Evolutionary conservation across 2,113 vertebrate species (phyloP), one percentile per base, ranked within the genome.

Genomic region (Colinus virginianus): DNA sequence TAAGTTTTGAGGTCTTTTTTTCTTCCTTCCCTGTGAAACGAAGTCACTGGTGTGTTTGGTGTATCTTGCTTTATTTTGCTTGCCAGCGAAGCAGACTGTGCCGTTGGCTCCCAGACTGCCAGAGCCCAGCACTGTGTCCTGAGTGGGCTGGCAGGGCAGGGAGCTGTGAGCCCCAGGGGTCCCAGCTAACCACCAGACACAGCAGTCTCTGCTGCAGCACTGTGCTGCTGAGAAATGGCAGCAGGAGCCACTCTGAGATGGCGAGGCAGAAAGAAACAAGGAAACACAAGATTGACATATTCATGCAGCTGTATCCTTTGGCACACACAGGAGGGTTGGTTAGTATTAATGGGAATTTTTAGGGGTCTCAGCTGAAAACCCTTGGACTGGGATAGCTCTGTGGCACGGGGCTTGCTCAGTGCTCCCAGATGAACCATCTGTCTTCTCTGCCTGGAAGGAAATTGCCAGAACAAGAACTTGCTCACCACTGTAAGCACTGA

Each of bases 371-470:
- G 15, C 40, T 90, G 91, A 56, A 82, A 89, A 68, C 38, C 22
- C 19, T 17, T 7, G 56, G 49, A 42, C 53, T 89, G 36, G 17
- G 76, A 66, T 92, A 84, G 90, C 71, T 95, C 17, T 83, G 89
- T 62, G 82, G 43, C 2, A 1, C 51, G 49, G 21, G 49, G n/a
- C 34, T 78, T 81, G 85, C 71, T 75, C 51, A 53, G 46, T 53
- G 69, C 87, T 94, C 81, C 80, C 92, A 81, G 45, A 68, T 70
- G 75, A 88, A 76, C 90, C 69, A 4, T 94, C 78, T 63, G 26
- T 96, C 90, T 94, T 92, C 51, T 71, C 64, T 90, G 45, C 48
- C 78, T 94, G 94, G 36, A 63, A 87, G 76, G 51, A 85, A 95
- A 86, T 75, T 48, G 77, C 56, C 79, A 63, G 72, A 87, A 75